These are phyloP conservation scores for Diorhabda carinulata DNA, from an alignment of 1,140 invertebrate genomes.

Conservation along the genomic window DNA sequence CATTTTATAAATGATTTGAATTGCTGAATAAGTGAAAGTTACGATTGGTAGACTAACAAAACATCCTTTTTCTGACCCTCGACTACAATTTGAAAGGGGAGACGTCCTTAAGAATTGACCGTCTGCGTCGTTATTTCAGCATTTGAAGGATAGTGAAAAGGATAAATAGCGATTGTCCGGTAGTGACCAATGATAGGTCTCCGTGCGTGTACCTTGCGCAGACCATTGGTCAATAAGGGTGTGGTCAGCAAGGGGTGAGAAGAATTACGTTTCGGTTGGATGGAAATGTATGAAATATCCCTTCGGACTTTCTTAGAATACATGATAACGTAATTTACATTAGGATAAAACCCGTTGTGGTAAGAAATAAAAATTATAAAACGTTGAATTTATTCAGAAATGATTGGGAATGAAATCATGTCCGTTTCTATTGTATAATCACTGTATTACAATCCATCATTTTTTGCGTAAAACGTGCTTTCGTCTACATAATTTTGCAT, in stretches of 20 bases:
- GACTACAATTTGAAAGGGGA: too few species aligned
- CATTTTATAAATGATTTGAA: too few species aligned
- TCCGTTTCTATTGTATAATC: too few species aligned
- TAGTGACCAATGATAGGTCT: slow-evolving; percentile 13
- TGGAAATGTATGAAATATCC: background rate
- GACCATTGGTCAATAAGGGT: slow-evolving; percentile 22
- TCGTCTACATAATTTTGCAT: background rate
- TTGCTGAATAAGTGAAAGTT: background rate
- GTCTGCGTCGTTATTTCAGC: background rate
- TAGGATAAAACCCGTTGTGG: too few species aligned
- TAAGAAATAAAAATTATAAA: too few species aligned
- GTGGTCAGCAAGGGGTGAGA: slow-evolving; percentile 20
- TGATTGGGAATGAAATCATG: too few species aligned
- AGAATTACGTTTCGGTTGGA: slow-evolving; percentile 11
- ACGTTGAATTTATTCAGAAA: too few species aligned
- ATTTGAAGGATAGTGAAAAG: background rate
- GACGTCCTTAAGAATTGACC: background rate
- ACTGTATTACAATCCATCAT: too few species aligned
- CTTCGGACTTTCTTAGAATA: too few species aligned
- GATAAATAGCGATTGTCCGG: slow-evolving; percentile 16
- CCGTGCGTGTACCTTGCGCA: slow-evolving; percentile 14
- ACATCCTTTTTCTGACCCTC: background rate
- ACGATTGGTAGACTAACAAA: too few species aligned
- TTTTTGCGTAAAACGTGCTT: too few species aligned
- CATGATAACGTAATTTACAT: too few species aligned